phyloP scores from a whole-genome alignment of 2,113 vertebrate species.

The Psittacula cyanocephala region DNA sequence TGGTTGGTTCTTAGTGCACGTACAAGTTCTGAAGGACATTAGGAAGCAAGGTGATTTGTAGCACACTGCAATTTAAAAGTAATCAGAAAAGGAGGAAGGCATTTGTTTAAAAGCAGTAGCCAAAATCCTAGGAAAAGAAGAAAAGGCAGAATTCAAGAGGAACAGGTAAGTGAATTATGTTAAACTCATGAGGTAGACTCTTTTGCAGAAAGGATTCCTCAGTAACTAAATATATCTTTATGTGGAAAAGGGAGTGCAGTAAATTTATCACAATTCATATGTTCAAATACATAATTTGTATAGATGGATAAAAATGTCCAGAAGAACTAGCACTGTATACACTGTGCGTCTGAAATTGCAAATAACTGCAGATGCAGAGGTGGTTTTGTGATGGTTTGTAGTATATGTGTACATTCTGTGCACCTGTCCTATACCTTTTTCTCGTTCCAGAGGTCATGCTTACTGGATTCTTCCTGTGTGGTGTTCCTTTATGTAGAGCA shows the following conservation, averaged over 20 bases:
- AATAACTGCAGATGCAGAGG: not conserved
- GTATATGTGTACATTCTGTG: not conserved
- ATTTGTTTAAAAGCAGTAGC: not conserved
- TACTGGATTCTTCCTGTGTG: not conserved
- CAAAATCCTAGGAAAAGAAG: not conserved
- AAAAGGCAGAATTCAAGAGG: not conserved
- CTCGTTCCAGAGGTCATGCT: not conserved
- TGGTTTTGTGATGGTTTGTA: not conserved
- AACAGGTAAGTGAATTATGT: not conserved
- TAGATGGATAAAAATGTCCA: not conserved
- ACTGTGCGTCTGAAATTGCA: not conserved
- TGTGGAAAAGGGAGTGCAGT: not conserved
- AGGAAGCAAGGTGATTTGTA: not conserved
- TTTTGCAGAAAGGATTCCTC: not conserved
- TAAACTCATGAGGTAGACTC: not conserved
- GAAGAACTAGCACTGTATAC: not conserved
- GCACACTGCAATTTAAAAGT: not conserved
- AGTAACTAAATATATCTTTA: not conserved
- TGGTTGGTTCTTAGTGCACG: not conserved
- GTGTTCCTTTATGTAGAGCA: not conserved
- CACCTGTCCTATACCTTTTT: not conserved
- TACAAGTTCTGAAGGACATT: not conserved
- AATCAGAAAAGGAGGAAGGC: not conserved
- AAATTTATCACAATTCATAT: not conserved
- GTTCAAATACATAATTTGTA: not conserved